A percentile compares a stretch with the other conserved stretches of the same genome.
phyloP scores from a whole-genome alignment of 2,797 vertebrate genomes.

The Melanotaenia pygmaea region DNA sequence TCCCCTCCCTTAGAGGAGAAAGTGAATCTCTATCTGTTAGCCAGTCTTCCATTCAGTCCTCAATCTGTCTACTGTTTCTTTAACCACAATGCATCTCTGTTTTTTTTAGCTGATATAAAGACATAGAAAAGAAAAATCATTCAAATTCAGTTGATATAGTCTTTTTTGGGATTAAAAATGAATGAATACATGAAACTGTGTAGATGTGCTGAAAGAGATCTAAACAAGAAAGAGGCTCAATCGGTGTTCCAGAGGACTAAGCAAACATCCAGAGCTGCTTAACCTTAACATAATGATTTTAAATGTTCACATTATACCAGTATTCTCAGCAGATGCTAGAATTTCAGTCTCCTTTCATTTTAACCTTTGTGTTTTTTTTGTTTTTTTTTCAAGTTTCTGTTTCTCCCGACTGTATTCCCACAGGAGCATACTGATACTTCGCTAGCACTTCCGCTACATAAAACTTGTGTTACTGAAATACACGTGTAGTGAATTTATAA shows the following conservation, averaged over 20 bases:
- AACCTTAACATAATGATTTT: slow-evolving; percentile 36
- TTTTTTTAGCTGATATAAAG: slow-evolving; percentile 43
- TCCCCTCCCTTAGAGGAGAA: slow-evolving; percentile 73
- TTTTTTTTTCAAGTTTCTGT: slow-evolving; percentile 10
- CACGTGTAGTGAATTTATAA: slow-evolving; percentile 28
- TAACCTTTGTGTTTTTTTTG: slow-evolving; percentile 53
- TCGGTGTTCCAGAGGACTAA: slow-evolving; percentile 16
- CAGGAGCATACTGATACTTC: neutral
- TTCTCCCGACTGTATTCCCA: slow-evolving; percentile 40
- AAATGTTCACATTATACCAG: slow-evolving; percentile 50
- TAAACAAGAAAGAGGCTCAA: neutral
- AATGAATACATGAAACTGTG: neutral
- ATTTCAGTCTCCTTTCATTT: slow-evolving; percentile 40
- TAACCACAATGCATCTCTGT: slow-evolving; percentile 54
- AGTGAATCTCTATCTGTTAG: slow-evolving; percentile 79
- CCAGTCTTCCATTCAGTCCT: slow-evolving; percentile 66
- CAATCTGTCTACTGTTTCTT: slow-evolving; percentile 58
- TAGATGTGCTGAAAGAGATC: neutral
- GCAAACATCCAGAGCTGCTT: slow-evolving; percentile 29
- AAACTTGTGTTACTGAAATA: slow-evolving; percentile 25
- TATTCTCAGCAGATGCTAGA: slow-evolving; percentile 44
- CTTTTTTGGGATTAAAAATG: neutral
- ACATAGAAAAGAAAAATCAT: slow-evolving; percentile 47
- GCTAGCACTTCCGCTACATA: slow-evolving; percentile 28
- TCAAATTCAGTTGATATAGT: slow-evolving; percentile 49